Evolutionary conservation across 2,113 vertebrate species (phyloP).

Genomic region (Thamnophis sirtalis): DNA sequence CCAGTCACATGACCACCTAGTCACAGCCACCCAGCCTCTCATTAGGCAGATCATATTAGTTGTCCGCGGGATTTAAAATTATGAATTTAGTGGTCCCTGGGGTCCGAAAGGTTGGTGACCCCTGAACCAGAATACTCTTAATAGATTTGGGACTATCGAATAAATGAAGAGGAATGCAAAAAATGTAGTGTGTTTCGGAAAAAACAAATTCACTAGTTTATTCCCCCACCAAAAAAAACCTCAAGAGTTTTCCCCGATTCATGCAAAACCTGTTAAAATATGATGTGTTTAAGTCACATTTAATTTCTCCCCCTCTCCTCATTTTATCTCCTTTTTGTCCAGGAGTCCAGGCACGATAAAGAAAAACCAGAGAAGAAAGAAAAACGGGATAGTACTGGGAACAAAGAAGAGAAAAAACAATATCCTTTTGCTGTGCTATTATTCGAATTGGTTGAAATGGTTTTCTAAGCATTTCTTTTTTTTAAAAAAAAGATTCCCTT

Average conservation of each 20-base stretch:
- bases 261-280: neutral
- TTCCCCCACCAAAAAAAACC: neutral
- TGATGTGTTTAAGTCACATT: neutral
- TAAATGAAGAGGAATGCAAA: neutral
- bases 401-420: constrained; percentile 94
- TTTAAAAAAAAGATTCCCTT: constrained; percentile 63
- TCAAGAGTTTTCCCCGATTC: no score
- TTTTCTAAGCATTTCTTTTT: neutral
- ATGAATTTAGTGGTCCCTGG: no score
- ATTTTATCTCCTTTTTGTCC: constrained; percentile 19
- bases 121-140: no score
- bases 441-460: neutral
- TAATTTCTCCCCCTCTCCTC: neutral
- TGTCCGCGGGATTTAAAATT: no score
- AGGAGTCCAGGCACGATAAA: constrained; percentile 89
- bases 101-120: no score
- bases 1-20: no score
- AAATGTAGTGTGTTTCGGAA: neutral
- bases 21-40: no score
- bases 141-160: neutral
- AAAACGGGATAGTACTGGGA: constrained; percentile 85
- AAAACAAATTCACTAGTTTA: neutral
- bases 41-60: no score
- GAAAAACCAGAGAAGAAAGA: constrained; percentile 92
- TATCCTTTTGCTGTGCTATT: constrained; percentile 76